Evolutionary conservation across 2,888 invertebrate genomes (phyloP), one percentile per base, ranked within the genome.

Genomic region (Limnephilus rhombicus): DNA sequence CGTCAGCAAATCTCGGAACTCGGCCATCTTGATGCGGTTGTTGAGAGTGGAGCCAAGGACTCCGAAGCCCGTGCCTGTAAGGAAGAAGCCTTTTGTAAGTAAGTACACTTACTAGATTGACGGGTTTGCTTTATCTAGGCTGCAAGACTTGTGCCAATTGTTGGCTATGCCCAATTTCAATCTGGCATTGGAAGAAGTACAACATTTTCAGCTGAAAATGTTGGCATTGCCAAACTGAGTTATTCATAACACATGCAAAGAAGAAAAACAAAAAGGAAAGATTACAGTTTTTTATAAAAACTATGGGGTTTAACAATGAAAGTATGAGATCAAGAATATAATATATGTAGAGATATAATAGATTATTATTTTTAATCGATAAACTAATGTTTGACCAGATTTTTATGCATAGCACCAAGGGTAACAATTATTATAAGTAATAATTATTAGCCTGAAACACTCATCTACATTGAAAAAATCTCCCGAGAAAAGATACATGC

Each of bases 1-100:
- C 86, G 96, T 95, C 94, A 97, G 96, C 95, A 97, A 96, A 11
- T 96, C 96, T 0, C 96, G 95, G 91, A 97, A 96, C 94, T 97
- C 97, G 18, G 96, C 96, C 97, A 97, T 97, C 94, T 97, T 96
- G 41, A 97, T 95, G 82, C 96, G 95, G 94, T 97, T 97, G 95
- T 97, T 97, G 80, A 97, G 95, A 0, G 97, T 97, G 0, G 97
- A 97, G 29, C 97, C 98, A 0, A 97, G 95, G 93, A 98, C 97
- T 18, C 98, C 98, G 7, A 97, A 95, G 0, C 96, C 95, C 34
- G 97, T 97, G 88, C 98, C 98, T 94, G 94, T 24, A 49, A 86
- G 45, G 15, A 89, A 80, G 18, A 93, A 12, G 11, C 82, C 34
- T 82, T 31, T 82, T 31, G 29, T 82, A 82, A 82, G 82, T 82